Evolutionary conservation across 92 coral and sea anemone species (phyloP), one percentile per base, ranked within the genome.

Genomic region (Zoanthus gigantus): DNA sequence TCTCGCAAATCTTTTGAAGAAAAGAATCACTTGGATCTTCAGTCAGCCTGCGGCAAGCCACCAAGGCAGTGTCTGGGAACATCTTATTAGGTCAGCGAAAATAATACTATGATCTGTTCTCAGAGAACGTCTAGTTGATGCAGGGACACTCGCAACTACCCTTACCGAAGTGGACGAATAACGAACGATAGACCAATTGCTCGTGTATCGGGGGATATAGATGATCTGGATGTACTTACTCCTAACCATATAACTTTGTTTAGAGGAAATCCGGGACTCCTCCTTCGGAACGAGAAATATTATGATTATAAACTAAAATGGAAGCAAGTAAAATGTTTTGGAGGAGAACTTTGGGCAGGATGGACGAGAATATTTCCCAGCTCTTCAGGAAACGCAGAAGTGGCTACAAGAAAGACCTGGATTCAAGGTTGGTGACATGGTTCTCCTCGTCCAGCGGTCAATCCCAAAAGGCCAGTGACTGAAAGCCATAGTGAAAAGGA

Each of bases 31-130:
- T 32, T 82, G 94, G 95, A 57, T 76, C 30, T 89, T 92, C 79
- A 92, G 89, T 66, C 92, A 91, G 28, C 92, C 95, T 3, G 92
- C 91, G 7, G 93, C 93, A 56, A 92, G 93, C 71, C 23, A 23
- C 23, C 23, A 23, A 23, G 23, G 23, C 23, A 23, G 23, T 23
- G 23, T 23, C 93, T 89, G 92, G 92, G 92, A 92, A 63, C 90
- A 91, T 16, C 87, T 90, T 72, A 90, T 92, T 53, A 78, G 92
- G 28, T 92, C 95, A 7, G 85, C 84, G 16, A 45, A 88, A 83
- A 31, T 87, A 73, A 89, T 92, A 45, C 85, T 92, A 29, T 90
- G 83, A 29, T 73, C 87, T 44, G 75, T 92, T 91, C 53, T 92
- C 30, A 89, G 89, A 50, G 91, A 89, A 52, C 79, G 87, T 31